These are phyloP conservation scores for Tyto alba DNA, from an alignment of 2,113 vertebrate genomes.

Conservation along the genomic window DNA sequence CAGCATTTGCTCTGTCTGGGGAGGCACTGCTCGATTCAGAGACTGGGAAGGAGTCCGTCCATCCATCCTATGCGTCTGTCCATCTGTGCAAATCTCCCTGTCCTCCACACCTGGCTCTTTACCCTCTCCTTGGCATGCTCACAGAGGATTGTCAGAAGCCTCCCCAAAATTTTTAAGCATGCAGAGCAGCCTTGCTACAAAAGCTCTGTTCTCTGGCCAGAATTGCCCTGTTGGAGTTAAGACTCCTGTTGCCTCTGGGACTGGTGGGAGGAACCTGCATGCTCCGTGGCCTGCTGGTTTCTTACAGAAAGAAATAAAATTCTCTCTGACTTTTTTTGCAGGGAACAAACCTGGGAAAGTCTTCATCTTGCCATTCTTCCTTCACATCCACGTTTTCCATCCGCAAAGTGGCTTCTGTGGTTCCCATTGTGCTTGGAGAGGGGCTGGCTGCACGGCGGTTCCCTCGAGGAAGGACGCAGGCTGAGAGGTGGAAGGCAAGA, in stretches of 20 bases:
- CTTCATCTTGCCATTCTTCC: conserved; percentile 92
- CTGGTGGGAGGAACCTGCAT: background rate
- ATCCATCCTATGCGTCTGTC: background rate
- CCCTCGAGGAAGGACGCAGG: background rate
- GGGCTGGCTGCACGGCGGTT: background rate
- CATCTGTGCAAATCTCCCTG: background rate
- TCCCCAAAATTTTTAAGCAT: fast-evolving
- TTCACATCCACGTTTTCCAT: conserved; percentile 92
- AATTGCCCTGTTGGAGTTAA: background rate
- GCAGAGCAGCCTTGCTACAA: background rate
- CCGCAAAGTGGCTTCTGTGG: conserved; percentile 83
- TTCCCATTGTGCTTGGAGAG: conserved; percentile 76
- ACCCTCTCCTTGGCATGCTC: background rate
- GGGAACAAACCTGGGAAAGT: conserved; percentile 81
- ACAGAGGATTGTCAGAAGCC: background rate
- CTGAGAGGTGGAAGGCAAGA: background rate
- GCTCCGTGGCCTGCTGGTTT: background rate
- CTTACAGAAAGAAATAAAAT: background rate
- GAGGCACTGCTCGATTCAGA: background rate
- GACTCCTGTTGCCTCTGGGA: background rate
- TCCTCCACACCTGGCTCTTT: background rate
- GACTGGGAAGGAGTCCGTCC: background rate
- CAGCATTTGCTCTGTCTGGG: background rate
- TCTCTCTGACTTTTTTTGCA: fast-evolving
- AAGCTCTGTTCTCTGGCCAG: background rate